Conservation (phyloP, 2,113 vertebrate species). For the Caranx melampygus region DNA sequence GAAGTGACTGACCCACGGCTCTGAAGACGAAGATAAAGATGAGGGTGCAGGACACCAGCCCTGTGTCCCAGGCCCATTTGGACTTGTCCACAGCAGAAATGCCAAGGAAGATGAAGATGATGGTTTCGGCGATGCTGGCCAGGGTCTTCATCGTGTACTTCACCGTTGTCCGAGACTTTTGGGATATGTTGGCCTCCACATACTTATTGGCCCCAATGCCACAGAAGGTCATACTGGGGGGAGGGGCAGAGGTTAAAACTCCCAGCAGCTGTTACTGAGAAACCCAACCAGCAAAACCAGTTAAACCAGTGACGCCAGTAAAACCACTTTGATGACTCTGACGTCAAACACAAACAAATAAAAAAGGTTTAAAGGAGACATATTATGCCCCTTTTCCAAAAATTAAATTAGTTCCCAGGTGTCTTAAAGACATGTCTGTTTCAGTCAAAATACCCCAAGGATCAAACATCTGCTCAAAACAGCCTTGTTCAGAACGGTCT, state of each 20-base stretch:
- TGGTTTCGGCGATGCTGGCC: constrained; percentile 95
- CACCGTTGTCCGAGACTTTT: constrained; percentile 96
- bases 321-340: too few relatives aligned
- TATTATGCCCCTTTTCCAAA: too few relatives aligned
- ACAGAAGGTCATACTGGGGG: constrained; percentile 93
- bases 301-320: too few relatives aligned
- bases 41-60: constrained; percentile 93
- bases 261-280: too few relatives aligned
- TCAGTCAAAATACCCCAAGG: too few relatives aligned
- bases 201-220: constrained; percentile 97
- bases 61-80: constrained; percentile 98
- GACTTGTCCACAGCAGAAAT: constrained; percentile 96
- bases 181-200: constrained; percentile 98
- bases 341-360: too few relatives aligned
- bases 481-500: too few relatives aligned
- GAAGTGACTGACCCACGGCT: constrained; percentile 86
- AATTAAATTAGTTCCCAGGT: too few relatives aligned
- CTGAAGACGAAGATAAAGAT: constrained; percentile 96
- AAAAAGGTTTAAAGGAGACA: too few relatives aligned
- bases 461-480: too few relatives aligned
- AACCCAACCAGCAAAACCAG: too few relatives aligned
- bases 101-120: constrained; percentile 98
- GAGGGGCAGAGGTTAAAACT: not conserved
- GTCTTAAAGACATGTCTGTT: too few relatives aligned
- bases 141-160: constrained; percentile 99